Conservation (phyloP, 2,113 vertebrate genomes). For the Donacobius atricapilla region DNA sequence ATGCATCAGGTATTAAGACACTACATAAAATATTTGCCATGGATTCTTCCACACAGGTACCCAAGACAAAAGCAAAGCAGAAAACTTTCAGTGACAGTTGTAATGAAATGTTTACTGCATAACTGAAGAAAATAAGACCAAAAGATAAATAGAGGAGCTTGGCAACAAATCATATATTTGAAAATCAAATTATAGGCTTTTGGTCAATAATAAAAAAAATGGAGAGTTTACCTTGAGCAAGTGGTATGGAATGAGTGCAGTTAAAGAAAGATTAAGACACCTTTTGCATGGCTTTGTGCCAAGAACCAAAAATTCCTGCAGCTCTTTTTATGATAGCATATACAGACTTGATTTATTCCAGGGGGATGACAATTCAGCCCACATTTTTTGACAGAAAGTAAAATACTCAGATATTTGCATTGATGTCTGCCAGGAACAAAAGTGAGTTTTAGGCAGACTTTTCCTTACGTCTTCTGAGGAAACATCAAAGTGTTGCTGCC, state of each 20-base stretch:
- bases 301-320: neutral
- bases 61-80: neutral
- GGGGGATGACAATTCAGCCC: neutral
- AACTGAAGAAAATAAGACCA: neutral
- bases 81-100: neutral
- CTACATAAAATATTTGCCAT: neutral
- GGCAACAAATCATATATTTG: neutral
- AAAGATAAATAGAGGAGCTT: neutral
- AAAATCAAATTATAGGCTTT: neutral
- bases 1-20: neutral
- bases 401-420: neutral
- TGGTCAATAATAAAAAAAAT: neutral
- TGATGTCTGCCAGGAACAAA: slow-evolving; percentile 23
- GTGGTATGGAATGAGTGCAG: neutral
- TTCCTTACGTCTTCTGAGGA: neutral
- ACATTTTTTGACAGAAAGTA: neutral
- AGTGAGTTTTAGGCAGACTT: neutral
- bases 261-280: neutral
- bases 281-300: neutral
- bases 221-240: neutral
- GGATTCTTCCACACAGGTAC: neutral
- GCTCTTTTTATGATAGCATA: neutral
- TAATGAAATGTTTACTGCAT: neutral
- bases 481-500: slow-evolving; percentile 38
- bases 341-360: neutral